Base-by-base conservation (phyloP, 2,797 vertebrate genomes). In the Apogon hyalosoma region DNA sequence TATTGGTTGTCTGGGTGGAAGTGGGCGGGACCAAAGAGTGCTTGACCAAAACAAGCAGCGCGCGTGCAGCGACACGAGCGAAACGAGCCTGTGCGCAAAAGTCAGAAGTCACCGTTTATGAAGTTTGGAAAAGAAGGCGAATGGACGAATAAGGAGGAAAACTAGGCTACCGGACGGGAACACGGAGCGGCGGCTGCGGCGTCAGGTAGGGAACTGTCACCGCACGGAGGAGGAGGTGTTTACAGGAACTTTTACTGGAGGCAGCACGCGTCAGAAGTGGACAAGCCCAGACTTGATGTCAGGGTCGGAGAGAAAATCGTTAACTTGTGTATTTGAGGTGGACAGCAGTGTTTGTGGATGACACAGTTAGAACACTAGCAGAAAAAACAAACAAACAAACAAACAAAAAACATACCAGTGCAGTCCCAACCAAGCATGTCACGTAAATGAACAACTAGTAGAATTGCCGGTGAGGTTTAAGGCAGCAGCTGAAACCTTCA, bases 31-130 rank as follows among this genome's bases (percentile, higher is more conserved):
- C 36, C 66, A 8, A 38, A 2, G 11, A 31, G 16, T 2, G 33
- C 18, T 21, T 63, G 1, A 43, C 79, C 90, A 91, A 90, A 91
- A 89, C 86, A 88, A 84, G 84, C 47, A 19, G 55, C 47, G 21
- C 12, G 79, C 48, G 42, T 76, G 76, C 51, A 5, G 39, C 4
- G 46, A 83, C 85, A 78, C 67, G 67, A 79, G 77, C 18, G 24
- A 4, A 4, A 40, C 6, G 18, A n/a, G 40, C 54, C 40, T 65
- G 1, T 1, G 52, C 38, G 13, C n/a, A 2, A 6, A 1, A 43
- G 4, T 11, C 3, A 31, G 42, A 48, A 28, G 0, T 0, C 15
- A 8, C 0, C 1, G 10, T 38, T 3, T 0, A 8, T 0, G 33
- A 63, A 63, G 28, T 45, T 3, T 8, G 45, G 8, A 39, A 31